A percentile compares a stretch with the other conserved stretches of the same genome.
Evolutionary conservation across 1,140 invertebrate genomes (phyloP).

Genomic region (Drosophila obscura): DNA sequence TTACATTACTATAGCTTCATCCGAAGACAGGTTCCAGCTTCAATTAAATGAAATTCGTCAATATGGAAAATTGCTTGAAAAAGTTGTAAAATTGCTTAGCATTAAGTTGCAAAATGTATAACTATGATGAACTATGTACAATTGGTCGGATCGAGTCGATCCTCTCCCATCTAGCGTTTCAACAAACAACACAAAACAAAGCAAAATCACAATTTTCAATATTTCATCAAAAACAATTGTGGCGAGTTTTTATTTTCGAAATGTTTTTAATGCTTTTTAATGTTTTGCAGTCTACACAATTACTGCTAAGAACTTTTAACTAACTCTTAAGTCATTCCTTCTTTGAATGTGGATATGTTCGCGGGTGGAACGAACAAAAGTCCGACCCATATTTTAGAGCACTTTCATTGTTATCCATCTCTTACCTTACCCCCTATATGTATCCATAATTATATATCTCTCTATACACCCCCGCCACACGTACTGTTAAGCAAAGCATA

Average conservation of each 20-base stretch:
- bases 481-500: slow-evolving; percentile 37
- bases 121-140: slow-evolving; percentile 39
- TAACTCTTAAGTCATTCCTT: slow-evolving; percentile 81
- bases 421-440: not conserved
- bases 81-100: slow-evolving; percentile 69
- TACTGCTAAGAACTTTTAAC: slow-evolving; percentile 76
- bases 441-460: not conserved
- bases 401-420: slow-evolving; percentile 40
- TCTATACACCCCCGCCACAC: not conserved
- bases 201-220: slow-evolving; percentile 6
- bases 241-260: slow-evolving; percentile 9
- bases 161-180: slow-evolving; percentile 29
- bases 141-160: slow-evolving; percentile 11
- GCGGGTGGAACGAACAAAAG: slow-evolving; percentile 7
- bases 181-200: slow-evolving; percentile 25
- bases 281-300: slow-evolving; percentile 51
- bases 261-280: slow-evolving; percentile 41
- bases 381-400: slow-evolving; percentile 1
- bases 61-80: slow-evolving; percentile 31
- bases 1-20: slow-evolving; percentile 47
- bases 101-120: slow-evolving; percentile 54
- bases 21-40: slow-evolving; percentile 47
- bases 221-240: slow-evolving; percentile 3
- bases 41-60: slow-evolving; percentile 39
- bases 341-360: slow-evolving; percentile 61